These are phyloP conservation scores for Asobara japonica DNA, from an alignment of 1,140 invertebrate species.

Conservation along the genomic window DNA sequence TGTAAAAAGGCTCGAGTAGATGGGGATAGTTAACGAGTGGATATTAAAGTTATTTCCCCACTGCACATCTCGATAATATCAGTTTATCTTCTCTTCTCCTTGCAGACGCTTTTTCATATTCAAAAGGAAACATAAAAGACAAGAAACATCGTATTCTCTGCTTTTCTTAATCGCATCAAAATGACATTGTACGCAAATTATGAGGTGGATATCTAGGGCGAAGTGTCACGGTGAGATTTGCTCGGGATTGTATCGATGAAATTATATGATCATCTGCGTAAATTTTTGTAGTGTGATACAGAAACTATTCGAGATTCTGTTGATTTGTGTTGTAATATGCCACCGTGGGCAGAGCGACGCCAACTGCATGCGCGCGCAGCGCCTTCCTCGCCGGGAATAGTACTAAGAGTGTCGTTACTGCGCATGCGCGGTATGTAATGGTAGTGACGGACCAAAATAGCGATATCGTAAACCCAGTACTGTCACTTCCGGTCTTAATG, in stretches of 20 bases:
- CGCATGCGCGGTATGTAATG: too few species aligned
- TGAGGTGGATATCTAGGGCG: background rate
- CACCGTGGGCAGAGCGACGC: too few species aligned
- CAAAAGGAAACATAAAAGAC: background rate
- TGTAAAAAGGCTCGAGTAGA: conserved; percentile 3
- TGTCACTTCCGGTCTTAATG: too few species aligned
- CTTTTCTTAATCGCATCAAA: conserved; percentile 22
- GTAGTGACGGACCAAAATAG: too few species aligned
- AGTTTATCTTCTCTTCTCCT: conserved; percentile 17
- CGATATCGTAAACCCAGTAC: too few species aligned
- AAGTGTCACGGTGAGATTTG: conserved; percentile 11
- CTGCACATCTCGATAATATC: conserved; percentile 22
- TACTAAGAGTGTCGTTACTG: too few species aligned
- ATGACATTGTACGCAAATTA: conserved; percentile 2
- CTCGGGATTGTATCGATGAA: conserved; percentile 11
- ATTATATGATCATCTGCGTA: conserved; percentile 3
- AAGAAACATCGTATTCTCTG: conserved; percentile 20
- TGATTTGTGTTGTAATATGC: too few species aligned
- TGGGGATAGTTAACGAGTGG: conserved; percentile 13
- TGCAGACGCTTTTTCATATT: conserved; percentile 27
- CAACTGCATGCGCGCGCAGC: too few species aligned
- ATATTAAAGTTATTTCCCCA: conserved; percentile 16
- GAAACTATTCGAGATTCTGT: background rate
- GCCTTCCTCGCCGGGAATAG: too few species aligned
- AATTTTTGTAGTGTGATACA: background rate